These are phyloP conservation scores for Portunus trituberculatus DNA, from an alignment of 1,140 invertebrate species.

Conservation along the genomic window DNA sequence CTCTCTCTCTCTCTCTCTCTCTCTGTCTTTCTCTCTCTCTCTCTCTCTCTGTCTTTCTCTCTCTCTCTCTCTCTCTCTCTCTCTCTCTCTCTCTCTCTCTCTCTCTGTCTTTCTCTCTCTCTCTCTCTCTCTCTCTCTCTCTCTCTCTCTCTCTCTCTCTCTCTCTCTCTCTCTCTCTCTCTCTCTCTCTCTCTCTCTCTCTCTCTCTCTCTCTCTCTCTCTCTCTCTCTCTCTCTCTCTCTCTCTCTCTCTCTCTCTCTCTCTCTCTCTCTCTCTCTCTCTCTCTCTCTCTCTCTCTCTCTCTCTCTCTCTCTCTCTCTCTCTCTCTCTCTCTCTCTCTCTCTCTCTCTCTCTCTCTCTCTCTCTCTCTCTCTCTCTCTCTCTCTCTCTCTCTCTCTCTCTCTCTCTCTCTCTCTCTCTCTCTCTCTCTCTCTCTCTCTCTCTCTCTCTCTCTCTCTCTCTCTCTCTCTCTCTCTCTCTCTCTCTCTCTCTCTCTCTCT, in stretches of 20 bases:
- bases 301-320: background rate
- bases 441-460: background rate
- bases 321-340: background rate
- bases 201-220: no score
- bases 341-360: background rate
- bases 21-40: no score
- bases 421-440: background rate
- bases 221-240: background rate
- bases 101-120: background rate
- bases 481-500: background rate
- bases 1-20: background rate
- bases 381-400: no score
- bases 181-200: background rate
- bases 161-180: background rate
- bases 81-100: no score
- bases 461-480: no score
- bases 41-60: background rate
- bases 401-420: no score
- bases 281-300: background rate
- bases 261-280: no score
- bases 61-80: background rate
- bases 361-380: background rate
- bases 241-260: background rate
- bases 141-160: no score
- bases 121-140: no score